phyloP scores from a whole-genome alignment of 2,113 vertebrate genomes.

The Sapayoa aenigma region DNA sequence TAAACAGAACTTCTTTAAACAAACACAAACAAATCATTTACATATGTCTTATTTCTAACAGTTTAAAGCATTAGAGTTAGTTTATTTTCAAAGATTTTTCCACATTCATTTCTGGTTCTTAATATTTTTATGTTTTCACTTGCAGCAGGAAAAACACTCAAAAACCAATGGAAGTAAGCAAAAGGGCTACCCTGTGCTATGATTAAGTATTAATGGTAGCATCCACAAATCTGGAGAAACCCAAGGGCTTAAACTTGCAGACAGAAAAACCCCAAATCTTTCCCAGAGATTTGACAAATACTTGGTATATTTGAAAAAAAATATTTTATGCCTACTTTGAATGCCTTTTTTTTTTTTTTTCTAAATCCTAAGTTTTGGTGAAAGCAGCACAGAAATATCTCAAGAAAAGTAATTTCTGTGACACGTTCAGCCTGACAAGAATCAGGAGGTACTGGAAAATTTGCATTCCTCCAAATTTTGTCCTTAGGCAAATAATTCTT shows the following conservation, averaged over 20 bases:
- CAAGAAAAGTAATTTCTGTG: neutral
- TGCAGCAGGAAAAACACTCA: neutral
- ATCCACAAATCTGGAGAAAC: neutral
- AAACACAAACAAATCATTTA: constrained; percentile 50
- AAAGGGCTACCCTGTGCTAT: neutral
- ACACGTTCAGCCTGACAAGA: neutral
- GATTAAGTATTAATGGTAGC: neutral
- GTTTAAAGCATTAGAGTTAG: constrained; percentile 6
- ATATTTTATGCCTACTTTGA: neutral
- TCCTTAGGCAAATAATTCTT: neutral
- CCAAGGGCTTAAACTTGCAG: neutral
- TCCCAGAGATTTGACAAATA: neutral
- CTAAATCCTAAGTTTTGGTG: neutral
- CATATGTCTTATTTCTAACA: constrained; percentile 42
- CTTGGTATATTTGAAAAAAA: neutral
- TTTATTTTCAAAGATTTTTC: constrained; percentile 20
- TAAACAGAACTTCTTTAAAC: constrained; percentile 47
- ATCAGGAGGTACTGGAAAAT: neutral
- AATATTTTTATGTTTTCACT: neutral
- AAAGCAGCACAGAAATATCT: neutral
- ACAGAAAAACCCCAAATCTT: neutral
- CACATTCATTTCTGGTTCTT: constrained; percentile 1
- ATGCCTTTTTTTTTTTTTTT: no score
- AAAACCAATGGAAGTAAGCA: neutral
- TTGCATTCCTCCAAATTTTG: neutral